A percentile compares a stretch with the other conserved stretches of the same genome.
Conservation (phyloP, 2,888 invertebrate genomes). For the Ochropacha duplaris region DNA sequence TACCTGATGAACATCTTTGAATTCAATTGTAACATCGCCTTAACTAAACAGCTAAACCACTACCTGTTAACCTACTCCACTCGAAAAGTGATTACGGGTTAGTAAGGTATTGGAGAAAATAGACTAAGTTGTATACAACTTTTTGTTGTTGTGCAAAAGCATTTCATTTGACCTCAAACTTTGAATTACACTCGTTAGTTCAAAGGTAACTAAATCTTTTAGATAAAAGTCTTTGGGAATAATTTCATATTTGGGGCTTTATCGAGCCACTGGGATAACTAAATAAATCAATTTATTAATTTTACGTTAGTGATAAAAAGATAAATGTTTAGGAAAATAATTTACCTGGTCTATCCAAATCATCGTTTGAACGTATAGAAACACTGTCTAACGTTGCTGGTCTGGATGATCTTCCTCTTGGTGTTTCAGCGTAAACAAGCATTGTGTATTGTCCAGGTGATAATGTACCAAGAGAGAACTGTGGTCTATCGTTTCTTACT, state of each 20-base stretch:
- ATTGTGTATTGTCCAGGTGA: constrained; percentile 91
- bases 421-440: constrained; percentile 91
- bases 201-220: background rate
- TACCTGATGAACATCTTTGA: background rate
- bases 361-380: constrained; percentile 59
- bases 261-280: too few relatives aligned
- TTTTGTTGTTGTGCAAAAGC: background rate
- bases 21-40: background rate
- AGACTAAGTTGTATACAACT: background rate
- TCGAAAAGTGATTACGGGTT: background rate
- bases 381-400: constrained; percentile 88
- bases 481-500: constrained; percentile 85
- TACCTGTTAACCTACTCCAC: too few relatives aligned
- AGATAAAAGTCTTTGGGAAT: background rate
- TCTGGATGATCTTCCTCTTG: constrained; percentile 88
- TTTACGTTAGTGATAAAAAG: too few relatives aligned
- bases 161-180: background rate
- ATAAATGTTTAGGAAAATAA: background rate
- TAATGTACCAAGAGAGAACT: constrained; percentile 88
- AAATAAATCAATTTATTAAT: too few relatives aligned
- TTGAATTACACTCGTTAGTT: background rate
- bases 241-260: background rate
- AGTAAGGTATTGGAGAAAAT: background rate
- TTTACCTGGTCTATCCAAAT: constrained; percentile 70
- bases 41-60: background rate